Base-by-base conservation (phyloP, 2,113 vertebrate genomes). In the Recurvirostra avosetta region DNA sequence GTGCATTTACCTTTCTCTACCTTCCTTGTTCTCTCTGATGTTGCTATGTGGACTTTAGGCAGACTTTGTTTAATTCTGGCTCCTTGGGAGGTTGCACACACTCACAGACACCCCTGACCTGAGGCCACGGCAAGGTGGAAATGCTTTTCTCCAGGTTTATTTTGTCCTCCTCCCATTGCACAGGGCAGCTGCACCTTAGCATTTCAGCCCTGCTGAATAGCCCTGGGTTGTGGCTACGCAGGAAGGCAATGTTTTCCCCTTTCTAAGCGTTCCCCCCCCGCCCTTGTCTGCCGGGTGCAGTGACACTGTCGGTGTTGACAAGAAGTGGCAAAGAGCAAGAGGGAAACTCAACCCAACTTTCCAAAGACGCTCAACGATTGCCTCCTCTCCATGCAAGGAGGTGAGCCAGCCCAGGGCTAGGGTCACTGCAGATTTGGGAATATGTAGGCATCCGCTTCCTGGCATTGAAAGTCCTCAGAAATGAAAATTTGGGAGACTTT, bases 251-350 rank as follows among this genome's bases (percentile, higher is more conserved):
- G 7, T 73, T 90, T 84, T 32, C 12, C 5, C 29, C 18, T 45
- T 76, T 83, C 38, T 10, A 34, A 67, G 19, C 12, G 2, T 8
- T 5, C 3, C 8, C 1, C 3, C 4, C 8, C 15, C 3, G 1
- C 1, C 13, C 15, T 62, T 79, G 12, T 38, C 25, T 86, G 30
- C 36, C 34, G 63, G 32, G 8, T 73, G 41, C 52, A 43, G 3
- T 66, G 56, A 40, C 25, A 29, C 25, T 86, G n/a, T 88, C 47
- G n/a, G 19, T 65, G 40, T 66, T 80, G 82, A 55, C 8, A 15
- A 79, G 29, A 73, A 47, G 55, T 16, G 23, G 90, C 41, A 58
- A 90, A 82, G 50, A 73, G 21, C 26, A 66, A 56, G 43, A 67
- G 26, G 45, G 26, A 68, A 86, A 55, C 32, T 68, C 66, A 83